phyloP scores from a whole-genome alignment of 37 sponge, comb jelly and placozoan species.

The Aphrocallistes beatrix region DNA sequence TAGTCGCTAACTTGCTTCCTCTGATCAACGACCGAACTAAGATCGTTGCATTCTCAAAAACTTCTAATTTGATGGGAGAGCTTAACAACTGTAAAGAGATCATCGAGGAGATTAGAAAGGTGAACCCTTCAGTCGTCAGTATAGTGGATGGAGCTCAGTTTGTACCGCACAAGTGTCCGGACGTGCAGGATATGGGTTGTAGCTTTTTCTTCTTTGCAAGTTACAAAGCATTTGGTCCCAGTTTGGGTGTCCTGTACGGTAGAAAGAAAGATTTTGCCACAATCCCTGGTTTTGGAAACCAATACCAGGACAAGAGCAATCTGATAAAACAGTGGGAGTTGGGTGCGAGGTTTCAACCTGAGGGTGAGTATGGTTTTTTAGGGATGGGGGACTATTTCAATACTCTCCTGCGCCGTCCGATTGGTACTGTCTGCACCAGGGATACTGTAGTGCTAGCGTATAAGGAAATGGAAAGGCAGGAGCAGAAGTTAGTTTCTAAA shows the following conservation, averaged over 20 bases:
- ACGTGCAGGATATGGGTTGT: background rate
- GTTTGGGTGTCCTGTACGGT: background rate
- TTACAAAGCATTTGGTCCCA: background rate
- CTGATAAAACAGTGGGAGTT: background rate
- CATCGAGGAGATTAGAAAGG: background rate
- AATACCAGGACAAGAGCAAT: background rate
- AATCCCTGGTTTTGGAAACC: background rate
- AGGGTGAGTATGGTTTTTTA: background rate
- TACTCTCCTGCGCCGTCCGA: background rate
- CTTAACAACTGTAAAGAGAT: background rate
- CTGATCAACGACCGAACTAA: background rate
- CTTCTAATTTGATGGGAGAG: background rate
- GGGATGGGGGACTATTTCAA: background rate
- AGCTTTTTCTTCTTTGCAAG: background rate
- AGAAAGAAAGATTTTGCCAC: background rate
- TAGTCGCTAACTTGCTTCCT: background rate
- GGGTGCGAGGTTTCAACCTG: background rate
- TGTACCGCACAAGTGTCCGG: background rate
- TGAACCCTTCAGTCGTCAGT: background rate
- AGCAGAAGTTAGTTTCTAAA: background rate
- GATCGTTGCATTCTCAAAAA: background rate
- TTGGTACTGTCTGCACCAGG: background rate
- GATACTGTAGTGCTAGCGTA: background rate
- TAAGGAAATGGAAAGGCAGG: background rate
- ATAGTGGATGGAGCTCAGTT: background rate